Conservation (phyloP, 1,140 invertebrate genomes). For the Heliconius congener region DNA sequence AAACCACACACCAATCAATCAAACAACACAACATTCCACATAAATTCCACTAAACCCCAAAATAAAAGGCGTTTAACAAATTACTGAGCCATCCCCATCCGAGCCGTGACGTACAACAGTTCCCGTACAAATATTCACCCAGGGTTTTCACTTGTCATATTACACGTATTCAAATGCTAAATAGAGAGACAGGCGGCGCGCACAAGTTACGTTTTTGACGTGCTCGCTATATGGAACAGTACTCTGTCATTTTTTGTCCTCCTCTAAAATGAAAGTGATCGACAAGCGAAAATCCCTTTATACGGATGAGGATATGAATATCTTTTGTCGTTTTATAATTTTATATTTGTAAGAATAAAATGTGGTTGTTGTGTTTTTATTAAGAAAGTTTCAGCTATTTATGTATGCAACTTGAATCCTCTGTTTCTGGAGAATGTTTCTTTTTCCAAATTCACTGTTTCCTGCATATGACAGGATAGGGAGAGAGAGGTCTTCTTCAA, state of each 20-base stretch:
- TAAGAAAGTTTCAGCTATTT: background rate
- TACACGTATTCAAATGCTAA: slow-evolving; percentile 65
- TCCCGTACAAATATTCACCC: slow-evolving; percentile 21
- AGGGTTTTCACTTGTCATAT: slow-evolving; percentile 66
- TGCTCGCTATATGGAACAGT: slow-evolving; percentile 39
- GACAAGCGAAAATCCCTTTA: slow-evolving; percentile 20
- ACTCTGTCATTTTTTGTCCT: slow-evolving; percentile 27
- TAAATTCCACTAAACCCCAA: slow-evolving; percentile 4
- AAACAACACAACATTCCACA: background rate
- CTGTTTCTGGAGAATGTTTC: too few relatives aligned
- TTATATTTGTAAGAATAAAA: background rate
- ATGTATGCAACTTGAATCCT: background rate
- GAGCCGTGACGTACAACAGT: background rate
- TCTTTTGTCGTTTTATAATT: background rate
- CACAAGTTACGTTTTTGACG: slow-evolving; percentile 64
- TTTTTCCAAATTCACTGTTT: too few relatives aligned
- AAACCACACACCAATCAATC: too few relatives aligned
- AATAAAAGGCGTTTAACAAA: slow-evolving; percentile 20
- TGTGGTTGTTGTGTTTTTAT: background rate
- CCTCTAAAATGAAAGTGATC: slow-evolving; percentile 8
- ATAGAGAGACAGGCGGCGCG: slow-evolving; percentile 55
- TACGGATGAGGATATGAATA: background rate
- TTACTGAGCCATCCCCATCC: background rate
- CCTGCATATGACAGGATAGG: too few relatives aligned
- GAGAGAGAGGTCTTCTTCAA: too few relatives aligned